Evolutionary conservation across 2,113 vertebrate genomes (phyloP).

Genomic region (Cyanocitta stelleri): DNA sequence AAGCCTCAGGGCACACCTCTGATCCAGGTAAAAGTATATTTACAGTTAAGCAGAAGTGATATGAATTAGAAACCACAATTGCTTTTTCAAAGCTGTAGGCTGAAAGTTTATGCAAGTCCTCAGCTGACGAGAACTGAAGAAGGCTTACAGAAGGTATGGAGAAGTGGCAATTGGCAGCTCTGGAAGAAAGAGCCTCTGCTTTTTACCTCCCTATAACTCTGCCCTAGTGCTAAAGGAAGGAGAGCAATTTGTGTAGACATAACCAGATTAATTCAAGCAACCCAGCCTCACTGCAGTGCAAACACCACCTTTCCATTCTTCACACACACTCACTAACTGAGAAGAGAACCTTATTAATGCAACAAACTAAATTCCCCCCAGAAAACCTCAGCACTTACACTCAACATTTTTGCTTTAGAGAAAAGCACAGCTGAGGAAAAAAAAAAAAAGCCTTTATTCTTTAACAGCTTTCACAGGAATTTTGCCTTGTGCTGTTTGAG

Average conservation of each 20-base stretch:
- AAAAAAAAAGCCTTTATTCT: not conserved
- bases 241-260: not conserved
- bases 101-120: not conserved
- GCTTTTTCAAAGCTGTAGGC: not conserved
- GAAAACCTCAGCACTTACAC: not conserved
- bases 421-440: not conserved
- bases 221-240: not conserved
- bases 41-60: not conserved
- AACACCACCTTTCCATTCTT: not conserved
- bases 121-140: not conserved
- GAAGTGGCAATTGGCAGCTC: not conserved
- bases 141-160: not conserved
- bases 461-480: not conserved
- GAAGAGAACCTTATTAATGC: not conserved
- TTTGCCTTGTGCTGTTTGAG: not conserved
- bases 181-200: not conserved
- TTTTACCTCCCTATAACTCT: not conserved
- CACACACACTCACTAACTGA: not conserved
- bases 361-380: not conserved
- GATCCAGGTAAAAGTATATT: not conserved
- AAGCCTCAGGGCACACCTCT: fast-evolving
- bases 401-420: not conserved
- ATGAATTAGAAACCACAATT: not conserved
- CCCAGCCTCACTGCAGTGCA: fast-evolving
- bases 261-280: not conserved